Conservation (phyloP, 2,888 invertebrate species). For the Luperina nickerlii region DNA sequence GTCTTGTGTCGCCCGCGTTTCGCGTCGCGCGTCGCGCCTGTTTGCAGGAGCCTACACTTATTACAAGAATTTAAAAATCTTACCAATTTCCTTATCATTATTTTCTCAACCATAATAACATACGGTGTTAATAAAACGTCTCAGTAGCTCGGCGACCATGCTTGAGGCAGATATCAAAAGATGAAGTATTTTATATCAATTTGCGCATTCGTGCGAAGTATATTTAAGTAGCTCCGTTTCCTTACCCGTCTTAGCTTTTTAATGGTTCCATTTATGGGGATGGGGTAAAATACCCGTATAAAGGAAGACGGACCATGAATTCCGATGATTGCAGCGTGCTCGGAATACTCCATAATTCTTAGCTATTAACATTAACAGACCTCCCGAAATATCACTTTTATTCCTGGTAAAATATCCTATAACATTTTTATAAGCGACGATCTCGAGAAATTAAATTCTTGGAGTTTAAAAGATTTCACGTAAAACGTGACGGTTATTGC, state of each 20-base stretch:
- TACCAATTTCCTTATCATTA: conserved; percentile 29
- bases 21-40: too few species aligned
- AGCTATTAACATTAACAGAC: conserved; percentile 69
- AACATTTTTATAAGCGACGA: conserved; percentile 52
- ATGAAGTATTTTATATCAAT: conserved; percentile 88
- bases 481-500: conserved; percentile 67
- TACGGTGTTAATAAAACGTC: conserved; percentile 61
- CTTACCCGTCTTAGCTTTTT: conserved; percentile 83
- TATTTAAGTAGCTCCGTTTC: conserved; percentile 84
- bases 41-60: too few species aligned
- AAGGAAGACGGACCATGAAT: conserved; percentile 80
- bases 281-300: conserved; percentile 81
- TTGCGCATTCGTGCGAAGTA: conserved; percentile 87
- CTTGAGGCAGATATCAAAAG: conserved; percentile 79
- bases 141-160: conserved; percentile 61
- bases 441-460: conserved; percentile 53
- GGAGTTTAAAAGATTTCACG: conserved; percentile 58
- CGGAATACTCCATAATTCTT: conserved; percentile 70
- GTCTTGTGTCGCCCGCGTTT: too few species aligned
- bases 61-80: not conserved
- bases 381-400: conserved; percentile 64
- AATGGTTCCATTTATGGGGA: conserved; percentile 85
- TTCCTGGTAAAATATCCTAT: conserved; percentile 59
- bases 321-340: conserved; percentile 77
- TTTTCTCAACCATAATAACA: conserved; percentile 47